Conservation (phyloP, 2,797 vertebrate species). For the Syndactyla subalaris region DNA sequence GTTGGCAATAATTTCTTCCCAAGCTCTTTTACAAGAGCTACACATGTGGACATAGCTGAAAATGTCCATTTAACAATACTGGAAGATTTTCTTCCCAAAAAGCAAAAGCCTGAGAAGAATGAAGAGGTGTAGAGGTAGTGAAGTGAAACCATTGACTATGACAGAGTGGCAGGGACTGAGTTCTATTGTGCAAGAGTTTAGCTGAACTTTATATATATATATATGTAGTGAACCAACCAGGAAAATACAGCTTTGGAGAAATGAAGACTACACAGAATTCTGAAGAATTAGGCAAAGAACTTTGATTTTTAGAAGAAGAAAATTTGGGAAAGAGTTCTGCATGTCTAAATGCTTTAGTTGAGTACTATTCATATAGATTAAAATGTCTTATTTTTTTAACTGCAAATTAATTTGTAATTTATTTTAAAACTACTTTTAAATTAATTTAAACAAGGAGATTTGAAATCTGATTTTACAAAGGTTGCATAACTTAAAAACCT, state of each 20-base stretch:
- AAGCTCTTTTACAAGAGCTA: neutral
- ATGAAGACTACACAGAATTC: neutral
- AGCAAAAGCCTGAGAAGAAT: neutral
- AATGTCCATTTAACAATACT: neutral
- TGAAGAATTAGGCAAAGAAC: neutral
- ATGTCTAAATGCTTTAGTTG: neutral
- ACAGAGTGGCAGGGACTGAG: neutral
- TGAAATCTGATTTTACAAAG: neutral
- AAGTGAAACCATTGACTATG: neutral
- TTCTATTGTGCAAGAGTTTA: neutral
- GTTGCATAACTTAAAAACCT: fast-evolving
- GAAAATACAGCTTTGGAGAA: neutral
- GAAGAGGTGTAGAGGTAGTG: neutral
- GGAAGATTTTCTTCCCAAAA: neutral
- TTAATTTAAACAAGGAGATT: neutral
- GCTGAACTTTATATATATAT: neutral
- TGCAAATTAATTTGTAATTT: neutral
- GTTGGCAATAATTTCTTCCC: neutral
- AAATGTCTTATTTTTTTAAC: neutral
- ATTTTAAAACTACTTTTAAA: neutral
- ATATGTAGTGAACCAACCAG: neutral
- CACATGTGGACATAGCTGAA: neutral
- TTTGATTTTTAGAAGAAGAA: neutral
- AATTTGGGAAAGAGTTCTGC: neutral
- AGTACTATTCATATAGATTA: neutral